Percentiles rank a stretch among this genome's conserved stretches.
phyloP scores from a whole-genome alignment of 2,113 vertebrate genomes.

The Burhinus bistriatus region DNA sequence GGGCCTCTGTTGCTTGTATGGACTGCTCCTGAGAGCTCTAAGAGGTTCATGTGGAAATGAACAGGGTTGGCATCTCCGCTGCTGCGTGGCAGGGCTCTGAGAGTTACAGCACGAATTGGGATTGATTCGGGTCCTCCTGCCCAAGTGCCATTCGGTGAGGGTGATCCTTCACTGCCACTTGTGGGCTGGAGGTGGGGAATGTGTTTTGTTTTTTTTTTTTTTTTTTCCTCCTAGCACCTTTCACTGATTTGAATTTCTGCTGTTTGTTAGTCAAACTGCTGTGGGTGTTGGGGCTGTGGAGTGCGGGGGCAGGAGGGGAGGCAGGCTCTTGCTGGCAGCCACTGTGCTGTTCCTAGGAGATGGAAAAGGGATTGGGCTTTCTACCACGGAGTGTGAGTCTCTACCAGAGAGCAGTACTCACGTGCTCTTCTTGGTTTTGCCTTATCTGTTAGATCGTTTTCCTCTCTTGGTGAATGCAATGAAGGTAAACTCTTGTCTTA shows the following conservation, averaged over 20 bases:
- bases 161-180: background rate
- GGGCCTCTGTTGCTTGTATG: background rate
- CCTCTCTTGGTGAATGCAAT: background rate
- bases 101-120: accelerated
- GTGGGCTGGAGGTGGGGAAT: background rate
- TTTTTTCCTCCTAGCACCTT: background rate
- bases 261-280: background rate
- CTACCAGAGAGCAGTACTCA: accelerated
- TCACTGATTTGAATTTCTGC: background rate
- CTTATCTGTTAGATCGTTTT: background rate
- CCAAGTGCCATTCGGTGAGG: accelerated
- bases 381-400: too few relatives aligned
- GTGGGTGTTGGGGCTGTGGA: too few relatives aligned
- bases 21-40: too few relatives aligned
- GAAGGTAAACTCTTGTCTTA: background rate
- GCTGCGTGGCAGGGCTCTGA: background rate
- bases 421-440: background rate
- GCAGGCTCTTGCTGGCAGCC: too few relatives aligned
- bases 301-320: background rate
- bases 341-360: accelerated
- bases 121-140: background rate
- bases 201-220: background rate
- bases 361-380: background rate
- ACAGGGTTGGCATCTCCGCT: background rate
- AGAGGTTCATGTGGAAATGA: too few relatives aligned